Evolutionary conservation across 2,888 invertebrate species (phyloP), one percentile per base, ranked within the genome.

Genomic region (Acleris literana): DNA sequence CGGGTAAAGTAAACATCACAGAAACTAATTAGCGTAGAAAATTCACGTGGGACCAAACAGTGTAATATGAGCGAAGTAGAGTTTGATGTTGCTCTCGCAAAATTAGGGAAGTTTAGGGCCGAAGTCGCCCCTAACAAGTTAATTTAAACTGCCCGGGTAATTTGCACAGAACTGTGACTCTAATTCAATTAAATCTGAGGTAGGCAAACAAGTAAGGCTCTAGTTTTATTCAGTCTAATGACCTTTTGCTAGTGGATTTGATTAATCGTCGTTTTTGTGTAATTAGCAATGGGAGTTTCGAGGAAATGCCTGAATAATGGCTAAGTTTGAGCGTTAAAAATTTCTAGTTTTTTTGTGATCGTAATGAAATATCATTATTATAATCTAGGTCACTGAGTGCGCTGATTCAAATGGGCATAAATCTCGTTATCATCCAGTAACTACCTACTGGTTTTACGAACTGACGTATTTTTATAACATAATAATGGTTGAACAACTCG

Each of bases 11-110:
- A 90, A 90, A 90, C 90, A 90, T 85, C 79, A 83, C 81, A 77
- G 79, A 85, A 91, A 90, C 89, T 90, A 90, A 90, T 91, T 90
- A 90, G 90, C 84, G 88, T 85, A 86, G 87, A 88, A 88, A 90
- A 90, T 89, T 90, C 91, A 89, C 88, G 86, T 87, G 91, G 91
- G 90, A 89, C 90, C 87, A 81, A 84, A 85, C 88, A 82, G 87
- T 84, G 87, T 86, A 81, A 86, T 90, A 87, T 88, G 87, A 84
- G 81, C 82, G 85, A 86, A 90, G 90, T 86, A 88, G 85, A 90
- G 90, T 89, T 91, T 90, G 90, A 91, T 90, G 90, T 90, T 88
- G 83, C 87, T 83, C 87, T 89, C 88, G 84, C 90, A 87, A 91
- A 90, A 90, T 91, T 90, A 90, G 87, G 83, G 89, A 90, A 90